Conservation (phyloP, 2,797 vertebrate genomes). For the Manis pentadactyla region DNA sequence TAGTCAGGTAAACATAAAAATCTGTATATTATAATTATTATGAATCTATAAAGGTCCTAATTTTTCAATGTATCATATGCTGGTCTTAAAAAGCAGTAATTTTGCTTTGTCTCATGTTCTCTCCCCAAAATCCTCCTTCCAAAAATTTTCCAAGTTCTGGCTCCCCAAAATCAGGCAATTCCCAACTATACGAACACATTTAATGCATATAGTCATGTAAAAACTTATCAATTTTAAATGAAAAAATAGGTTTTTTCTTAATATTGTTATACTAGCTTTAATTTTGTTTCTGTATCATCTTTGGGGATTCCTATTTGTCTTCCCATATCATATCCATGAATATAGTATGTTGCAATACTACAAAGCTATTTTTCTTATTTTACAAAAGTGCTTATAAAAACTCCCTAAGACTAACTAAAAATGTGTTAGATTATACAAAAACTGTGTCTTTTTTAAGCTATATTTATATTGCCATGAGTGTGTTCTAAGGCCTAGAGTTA, state of each 20-base stretch:
- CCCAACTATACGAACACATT: not conserved
- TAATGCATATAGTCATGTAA: not conserved
- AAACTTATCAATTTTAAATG: not conserved
- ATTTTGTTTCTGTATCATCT: not conserved
- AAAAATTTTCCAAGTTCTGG: not conserved
- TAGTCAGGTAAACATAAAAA: conserved; percentile 50
- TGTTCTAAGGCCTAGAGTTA: not conserved
- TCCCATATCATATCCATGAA: not conserved
- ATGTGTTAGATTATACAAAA: not conserved
- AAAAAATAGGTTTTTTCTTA: not conserved
- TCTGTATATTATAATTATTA: conserved; percentile 77
- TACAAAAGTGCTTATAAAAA: conserved; percentile 26
- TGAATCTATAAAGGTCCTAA: conserved; percentile 6
- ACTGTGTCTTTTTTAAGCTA: not conserved
- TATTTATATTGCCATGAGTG: not conserved
- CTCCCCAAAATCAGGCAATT: not conserved
- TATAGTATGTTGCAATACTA: not conserved
- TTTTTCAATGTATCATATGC: conserved; percentile 12
- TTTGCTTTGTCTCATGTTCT: not conserved
- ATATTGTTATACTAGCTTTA: not conserved
- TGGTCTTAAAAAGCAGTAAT: conserved; percentile 18
- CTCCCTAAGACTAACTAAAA: conserved; percentile 40
- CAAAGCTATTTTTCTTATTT: conserved; percentile 26
- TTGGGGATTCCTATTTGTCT: not conserved
- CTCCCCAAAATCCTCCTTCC: not conserved